Percentiles rank a stretch among this genome's conserved stretches.
Evolutionary conservation across 2,888 invertebrate species (phyloP).

Genomic region (Thymelicus sylvestris): DNA sequence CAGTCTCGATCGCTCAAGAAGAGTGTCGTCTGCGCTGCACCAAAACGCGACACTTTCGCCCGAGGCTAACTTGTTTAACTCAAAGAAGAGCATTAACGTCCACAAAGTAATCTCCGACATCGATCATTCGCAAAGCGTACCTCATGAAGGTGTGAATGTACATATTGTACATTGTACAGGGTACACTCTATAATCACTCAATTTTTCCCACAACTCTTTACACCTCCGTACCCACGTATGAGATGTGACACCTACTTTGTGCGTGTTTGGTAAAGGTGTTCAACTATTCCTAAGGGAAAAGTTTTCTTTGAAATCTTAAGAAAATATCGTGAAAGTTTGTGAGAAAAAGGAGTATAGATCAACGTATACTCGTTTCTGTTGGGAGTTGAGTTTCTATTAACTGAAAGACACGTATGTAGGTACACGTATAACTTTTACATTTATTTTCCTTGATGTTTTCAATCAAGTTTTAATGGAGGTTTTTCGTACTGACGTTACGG

Average conservation of each 20-base stretch:
- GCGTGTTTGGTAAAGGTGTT: conserved; percentile 23
- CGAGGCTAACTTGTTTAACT: conserved; percentile 73
- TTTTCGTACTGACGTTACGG: too few relatives aligned
- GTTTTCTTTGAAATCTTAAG: conserved; percentile 11
- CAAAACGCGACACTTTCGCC: conserved; percentile 65
- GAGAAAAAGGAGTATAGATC: not conserved
- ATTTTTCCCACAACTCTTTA: conserved; percentile 7
- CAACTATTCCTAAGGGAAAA: conserved; percentile 5
- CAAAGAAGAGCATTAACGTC: conserved; percentile 58
- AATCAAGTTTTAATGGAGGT: too few relatives aligned
- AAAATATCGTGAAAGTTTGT: not conserved
- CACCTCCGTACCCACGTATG: conserved; percentile 5
- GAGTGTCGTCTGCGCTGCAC: too few relatives aligned
- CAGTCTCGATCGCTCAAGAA: too few relatives aligned
- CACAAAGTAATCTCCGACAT: conserved; percentile 76
- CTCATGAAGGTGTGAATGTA: conserved; percentile 25
- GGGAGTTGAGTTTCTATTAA: not conserved
- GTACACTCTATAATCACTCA: conserved; percentile 17
- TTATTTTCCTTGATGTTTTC: too few relatives aligned
- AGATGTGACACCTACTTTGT: conserved; percentile 18
- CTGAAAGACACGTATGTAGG: not conserved
- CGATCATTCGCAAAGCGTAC: conserved; percentile 72
- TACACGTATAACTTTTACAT: not conserved
- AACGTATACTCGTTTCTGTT: not conserved
- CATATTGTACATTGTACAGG: not conserved